phyloP scores from a whole-genome alignment of 2,888 invertebrate species.

The Serrognathus titanus region DNA sequence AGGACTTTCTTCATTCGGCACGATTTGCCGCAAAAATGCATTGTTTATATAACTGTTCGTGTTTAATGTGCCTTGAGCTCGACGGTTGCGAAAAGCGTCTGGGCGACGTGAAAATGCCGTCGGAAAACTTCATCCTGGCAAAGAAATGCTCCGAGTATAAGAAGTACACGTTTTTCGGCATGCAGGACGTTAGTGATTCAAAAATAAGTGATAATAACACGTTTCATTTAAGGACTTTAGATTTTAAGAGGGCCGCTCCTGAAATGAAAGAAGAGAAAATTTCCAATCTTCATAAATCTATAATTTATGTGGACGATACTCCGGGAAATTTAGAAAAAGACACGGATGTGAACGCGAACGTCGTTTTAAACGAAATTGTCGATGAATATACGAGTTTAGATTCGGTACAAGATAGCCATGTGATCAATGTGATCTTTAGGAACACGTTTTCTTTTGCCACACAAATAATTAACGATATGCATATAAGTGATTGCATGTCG shows the following conservation, averaged over 20 bases:
- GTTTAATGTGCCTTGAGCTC: slow-evolving; percentile 72
- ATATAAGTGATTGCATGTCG: slow-evolving; percentile 33
- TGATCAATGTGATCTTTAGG: slow-evolving; percentile 44
- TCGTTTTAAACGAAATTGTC: slow-evolving; percentile 39
- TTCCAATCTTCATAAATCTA: slow-evolving; percentile 40
- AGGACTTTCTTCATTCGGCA: neutral
- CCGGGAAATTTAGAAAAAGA: slow-evolving; percentile 19
- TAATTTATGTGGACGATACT: slow-evolving; percentile 42
- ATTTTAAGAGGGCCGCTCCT: slow-evolving; percentile 15
- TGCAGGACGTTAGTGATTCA: slow-evolving; percentile 52
- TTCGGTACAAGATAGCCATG: slow-evolving; percentile 37
- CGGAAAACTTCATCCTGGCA: slow-evolving; percentile 54
- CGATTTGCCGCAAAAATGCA: slow-evolving; percentile 50
- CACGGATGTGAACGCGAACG: slow-evolving; percentile 17
- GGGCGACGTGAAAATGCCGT: slow-evolving; percentile 40
- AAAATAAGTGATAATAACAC: slow-evolving; percentile 48
- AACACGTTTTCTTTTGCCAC: slow-evolving; percentile 44
- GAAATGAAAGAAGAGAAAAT: slow-evolving; percentile 7
- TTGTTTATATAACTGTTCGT: slow-evolving; percentile 70
- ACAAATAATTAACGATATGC: slow-evolving; percentile 43
- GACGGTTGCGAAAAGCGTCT: slow-evolving; percentile 58
- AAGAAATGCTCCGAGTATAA: slow-evolving; percentile 48
- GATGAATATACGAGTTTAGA: slow-evolving; percentile 42
- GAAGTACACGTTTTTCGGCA: slow-evolving; percentile 54
- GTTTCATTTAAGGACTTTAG: slow-evolving; percentile 10